Evolutionary conservation across 2,113 vertebrate genomes (phyloP).

Genomic region (Anolis carolinensis): DNA sequence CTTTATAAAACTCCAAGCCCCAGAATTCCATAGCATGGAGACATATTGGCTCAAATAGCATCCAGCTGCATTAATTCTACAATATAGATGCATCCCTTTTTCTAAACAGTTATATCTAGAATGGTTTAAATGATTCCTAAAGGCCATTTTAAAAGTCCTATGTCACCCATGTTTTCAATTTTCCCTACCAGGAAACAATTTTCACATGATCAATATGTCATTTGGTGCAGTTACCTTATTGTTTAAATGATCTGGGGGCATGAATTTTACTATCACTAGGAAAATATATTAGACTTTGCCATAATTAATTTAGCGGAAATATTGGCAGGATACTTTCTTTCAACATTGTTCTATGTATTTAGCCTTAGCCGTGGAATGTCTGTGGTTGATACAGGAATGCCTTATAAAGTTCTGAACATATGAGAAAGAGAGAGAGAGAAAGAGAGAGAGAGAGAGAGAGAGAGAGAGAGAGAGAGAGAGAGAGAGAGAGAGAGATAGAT

Average conservation of each 20-base stretch:
- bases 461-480: background rate
- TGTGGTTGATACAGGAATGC: background rate
- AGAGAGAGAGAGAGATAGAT: background rate
- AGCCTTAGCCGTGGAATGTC: background rate
- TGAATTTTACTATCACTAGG: background rate
- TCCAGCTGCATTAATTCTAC: too few relatives aligned
- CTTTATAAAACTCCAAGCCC: too few relatives aligned
- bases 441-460: background rate
- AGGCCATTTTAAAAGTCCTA: background rate
- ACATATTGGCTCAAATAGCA: too few relatives aligned
- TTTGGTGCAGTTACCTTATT: background rate
- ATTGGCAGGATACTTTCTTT: background rate
- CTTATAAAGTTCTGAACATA: conserved; percentile 1
- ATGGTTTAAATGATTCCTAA: background rate
- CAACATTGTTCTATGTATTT: background rate
- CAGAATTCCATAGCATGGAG: too few relatives aligned
- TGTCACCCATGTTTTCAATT: background rate
- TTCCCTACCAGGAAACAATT: background rate
- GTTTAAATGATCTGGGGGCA: background rate
- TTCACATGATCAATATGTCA: background rate
- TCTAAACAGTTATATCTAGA: background rate
- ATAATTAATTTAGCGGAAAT: background rate
- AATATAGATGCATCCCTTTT: too few relatives aligned
- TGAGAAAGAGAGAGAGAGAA: background rate
- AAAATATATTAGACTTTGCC: background rate